These are phyloP conservation scores for Elgonia sp. DNA, from an alignment of 2,888 invertebrate genomes.

Conservation along the genomic window DNA sequence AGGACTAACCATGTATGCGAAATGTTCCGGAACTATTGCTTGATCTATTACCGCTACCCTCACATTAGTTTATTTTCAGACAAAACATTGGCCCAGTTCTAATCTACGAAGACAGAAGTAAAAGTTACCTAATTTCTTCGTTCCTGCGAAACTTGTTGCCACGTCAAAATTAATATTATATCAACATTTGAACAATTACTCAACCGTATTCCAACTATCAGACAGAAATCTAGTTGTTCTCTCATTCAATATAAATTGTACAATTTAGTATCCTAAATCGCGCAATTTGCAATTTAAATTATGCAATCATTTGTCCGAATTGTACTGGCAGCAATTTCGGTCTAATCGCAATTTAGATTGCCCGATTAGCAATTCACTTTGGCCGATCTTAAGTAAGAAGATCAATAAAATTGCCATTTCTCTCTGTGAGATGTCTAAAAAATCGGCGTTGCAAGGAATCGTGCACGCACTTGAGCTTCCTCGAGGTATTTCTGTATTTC, in stretches of 20 bases:
- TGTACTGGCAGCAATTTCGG: constrained; percentile 52
- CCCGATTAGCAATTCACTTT: constrained; percentile 61
- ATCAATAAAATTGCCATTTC: constrained; percentile 12
- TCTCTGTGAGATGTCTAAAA: not conserved
- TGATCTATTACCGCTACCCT: constrained; percentile 8
- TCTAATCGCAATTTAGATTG: constrained; percentile 61
- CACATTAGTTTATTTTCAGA: constrained; percentile 18
- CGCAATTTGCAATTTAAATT: constrained; percentile 62
- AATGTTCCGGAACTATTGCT: constrained; percentile 44
- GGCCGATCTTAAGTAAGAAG: constrained; percentile 11
- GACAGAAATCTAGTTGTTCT: constrained; percentile 25
- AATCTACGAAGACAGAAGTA: not conserved
- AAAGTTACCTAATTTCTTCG: constrained; percentile 13
- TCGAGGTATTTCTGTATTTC: constrained; percentile 21
- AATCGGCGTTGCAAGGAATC: not conserved
- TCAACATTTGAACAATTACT: constrained; percentile 17
- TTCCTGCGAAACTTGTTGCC: not conserved
- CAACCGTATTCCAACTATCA: constrained; percentile 8
- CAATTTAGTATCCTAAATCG: constrained; percentile 45
- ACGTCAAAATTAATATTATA: constrained; percentile 4
- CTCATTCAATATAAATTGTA: constrained; percentile 47
- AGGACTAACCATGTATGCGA: constrained; percentile 37
- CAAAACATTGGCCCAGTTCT: constrained; percentile 8
- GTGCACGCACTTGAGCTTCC: not conserved
- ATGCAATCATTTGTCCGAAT: constrained; percentile 53